Evolutionary conservation across 2,888 invertebrate species (phyloP).

Genomic region (Melinaea marsaeus): DNA sequence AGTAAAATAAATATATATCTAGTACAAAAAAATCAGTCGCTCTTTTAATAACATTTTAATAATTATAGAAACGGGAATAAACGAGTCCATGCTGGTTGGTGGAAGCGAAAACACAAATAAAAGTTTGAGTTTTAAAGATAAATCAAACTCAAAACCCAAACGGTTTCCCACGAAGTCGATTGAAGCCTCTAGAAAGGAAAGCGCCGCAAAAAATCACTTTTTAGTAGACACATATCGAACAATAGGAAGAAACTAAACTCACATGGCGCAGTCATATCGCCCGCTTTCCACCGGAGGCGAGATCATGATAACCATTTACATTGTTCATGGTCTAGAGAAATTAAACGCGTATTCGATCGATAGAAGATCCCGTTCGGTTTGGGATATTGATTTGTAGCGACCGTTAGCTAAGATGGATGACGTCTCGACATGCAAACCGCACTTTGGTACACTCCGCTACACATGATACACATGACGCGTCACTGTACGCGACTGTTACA

Average conservation of each 20-base stretch:
- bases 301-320: constrained; percentile 70
- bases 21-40: constrained; percentile 12
- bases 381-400: constrained; percentile 3
- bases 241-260: constrained; percentile 73
- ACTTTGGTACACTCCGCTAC: constrained; percentile 31
- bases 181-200: constrained; percentile 53
- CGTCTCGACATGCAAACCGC: constrained; percentile 20
- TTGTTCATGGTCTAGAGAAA: constrained; percentile 69
- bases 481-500: constrained; percentile 11
- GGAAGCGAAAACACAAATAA: constrained; percentile 4
- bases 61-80: constrained; percentile 8
- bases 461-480: constrained; percentile 34
- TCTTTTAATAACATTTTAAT: constrained; percentile 7
- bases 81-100: not conserved
- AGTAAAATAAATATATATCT: constrained; percentile 15
- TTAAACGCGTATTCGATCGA: constrained; percentile 54
- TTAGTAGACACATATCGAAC: constrained; percentile 53
- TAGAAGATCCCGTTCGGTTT: constrained; percentile 30
- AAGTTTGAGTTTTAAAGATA: not conserved
- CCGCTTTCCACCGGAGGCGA: constrained; percentile 65
- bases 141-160: not conserved
- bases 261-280: constrained; percentile 54
- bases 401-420: constrained; percentile 26
- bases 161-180: constrained; percentile 44
- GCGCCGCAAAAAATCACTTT: constrained; percentile 48